These are phyloP conservation scores for Dipodomys stephensi DNA, from an alignment of 2,113 vertebrate genomes.

Conservation along the genomic window DNA sequence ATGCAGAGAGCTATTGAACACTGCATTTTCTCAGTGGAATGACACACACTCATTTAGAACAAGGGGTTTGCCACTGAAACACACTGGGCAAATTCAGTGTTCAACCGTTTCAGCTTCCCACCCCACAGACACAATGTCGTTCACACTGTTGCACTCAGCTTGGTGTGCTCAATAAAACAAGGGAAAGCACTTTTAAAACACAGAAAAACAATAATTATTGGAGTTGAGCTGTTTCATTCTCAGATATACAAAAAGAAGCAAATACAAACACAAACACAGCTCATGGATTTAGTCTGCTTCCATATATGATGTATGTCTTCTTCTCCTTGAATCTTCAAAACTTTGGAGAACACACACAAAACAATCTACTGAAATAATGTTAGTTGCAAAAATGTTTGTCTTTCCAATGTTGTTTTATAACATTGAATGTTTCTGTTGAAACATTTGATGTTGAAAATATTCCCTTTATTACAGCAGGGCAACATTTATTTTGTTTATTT, in stretches of 20 bases:
- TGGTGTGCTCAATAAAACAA: slow-evolving; percentile 56
- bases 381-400: slow-evolving; percentile 6
- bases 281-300: not conserved
- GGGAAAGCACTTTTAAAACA: slow-evolving; percentile 59
- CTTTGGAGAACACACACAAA: not conserved
- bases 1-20: slow-evolving; percentile 67
- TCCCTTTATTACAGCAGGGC: not conserved
- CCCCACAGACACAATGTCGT: slow-evolving; percentile 17
- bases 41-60: slow-evolving; percentile 77
- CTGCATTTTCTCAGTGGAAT: slow-evolving; percentile 85
- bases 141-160: slow-evolving; percentile 49
- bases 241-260: not conserved
- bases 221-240: slow-evolving; percentile 29
- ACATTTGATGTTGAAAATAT: slow-evolving; percentile 34
- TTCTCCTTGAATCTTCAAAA: slow-evolving; percentile 7
- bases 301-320: not conserved
- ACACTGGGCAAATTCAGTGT: slow-evolving; percentile 77
- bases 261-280: not conserved
- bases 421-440: not conserved
- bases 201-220: slow-evolving; percentile 52
- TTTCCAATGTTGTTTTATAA: not conserved
- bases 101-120: slow-evolving; percentile 61
- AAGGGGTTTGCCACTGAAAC: slow-evolving; percentile 72
- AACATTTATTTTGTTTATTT: slow-evolving; percentile 58
- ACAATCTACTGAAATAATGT: not conserved